phyloP scores from a whole-genome alignment of 2,113 vertebrate species.

The Coreoperca whiteheadi region DNA sequence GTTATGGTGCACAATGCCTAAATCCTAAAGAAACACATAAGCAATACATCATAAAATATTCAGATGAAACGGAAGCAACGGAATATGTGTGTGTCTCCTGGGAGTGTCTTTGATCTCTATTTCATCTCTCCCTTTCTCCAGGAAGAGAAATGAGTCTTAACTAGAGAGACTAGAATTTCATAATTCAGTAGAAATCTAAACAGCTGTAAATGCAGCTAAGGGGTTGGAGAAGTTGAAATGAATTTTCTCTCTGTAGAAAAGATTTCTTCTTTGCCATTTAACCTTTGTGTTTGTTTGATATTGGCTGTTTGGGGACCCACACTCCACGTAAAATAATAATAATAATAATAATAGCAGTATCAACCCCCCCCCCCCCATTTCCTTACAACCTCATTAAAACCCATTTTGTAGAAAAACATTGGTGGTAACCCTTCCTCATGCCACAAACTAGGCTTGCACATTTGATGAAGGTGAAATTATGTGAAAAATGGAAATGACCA shows the following conservation, averaged over 20 bases:
- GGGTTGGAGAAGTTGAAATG: background rate
- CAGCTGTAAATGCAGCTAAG: background rate
- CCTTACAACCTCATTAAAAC: background rate
- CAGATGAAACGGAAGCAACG: slow-evolving; percentile 31
- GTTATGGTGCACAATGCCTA: no score
- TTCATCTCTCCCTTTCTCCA: slow-evolving; percentile 26
- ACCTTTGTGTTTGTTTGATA: background rate
- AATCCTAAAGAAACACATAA: no score
- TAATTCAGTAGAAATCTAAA: background rate
- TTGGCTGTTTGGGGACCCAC: background rate
- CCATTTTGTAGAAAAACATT: no score
- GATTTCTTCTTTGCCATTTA: background rate
- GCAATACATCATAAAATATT: slow-evolving; percentile 74
- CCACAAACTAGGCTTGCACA: background rate
- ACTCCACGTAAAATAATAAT: background rate
- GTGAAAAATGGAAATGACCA: background rate
- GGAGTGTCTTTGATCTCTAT: slow-evolving; percentile 55
- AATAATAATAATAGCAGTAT: no score
- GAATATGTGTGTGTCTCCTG: slow-evolving; percentile 14
- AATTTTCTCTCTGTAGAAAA: background rate
- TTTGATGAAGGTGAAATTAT: no score
- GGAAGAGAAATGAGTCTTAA: slow-evolving; percentile 16
- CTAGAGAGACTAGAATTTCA: background rate
- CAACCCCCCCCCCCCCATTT: no score
- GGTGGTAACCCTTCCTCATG: background rate